These are phyloP conservation scores for Cryptophagus acutangulus DNA, from an alignment of 2,888 invertebrate genomes.

Conservation along the genomic window DNA sequence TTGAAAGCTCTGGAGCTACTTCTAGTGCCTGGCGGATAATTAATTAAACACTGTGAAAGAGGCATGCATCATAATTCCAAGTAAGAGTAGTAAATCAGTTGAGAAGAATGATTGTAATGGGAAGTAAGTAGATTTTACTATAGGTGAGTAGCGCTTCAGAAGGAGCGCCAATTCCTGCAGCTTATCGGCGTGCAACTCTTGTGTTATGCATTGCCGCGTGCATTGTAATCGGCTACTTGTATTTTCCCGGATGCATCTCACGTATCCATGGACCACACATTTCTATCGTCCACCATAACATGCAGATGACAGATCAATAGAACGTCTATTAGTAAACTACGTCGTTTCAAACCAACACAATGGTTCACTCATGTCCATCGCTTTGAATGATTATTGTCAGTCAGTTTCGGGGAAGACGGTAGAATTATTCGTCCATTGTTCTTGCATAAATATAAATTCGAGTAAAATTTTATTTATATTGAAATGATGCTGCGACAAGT, in stretches of 20 bases:
- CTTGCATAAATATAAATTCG: too few relatives aligned
- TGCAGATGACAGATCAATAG: conserved; percentile 28
- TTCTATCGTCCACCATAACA: conserved; percentile 20
- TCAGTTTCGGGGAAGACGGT: conserved; percentile 6
- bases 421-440: neutral
- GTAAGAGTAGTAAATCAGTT: too few relatives aligned
- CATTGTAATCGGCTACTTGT: conserved; percentile 16
- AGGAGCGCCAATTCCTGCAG: conserved; percentile 12
- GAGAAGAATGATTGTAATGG: too few relatives aligned
- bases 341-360: conserved; percentile 18
- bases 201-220: conserved; percentile 11
- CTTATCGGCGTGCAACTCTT: conserved; percentile 15
- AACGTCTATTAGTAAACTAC: conserved; percentile 21
- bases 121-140: too few relatives aligned
- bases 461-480: too few relatives aligned
- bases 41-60: too few relatives aligned
- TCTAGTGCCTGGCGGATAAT: too few relatives aligned
- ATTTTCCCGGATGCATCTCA: conserved; percentile 20
- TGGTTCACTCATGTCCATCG: conserved; percentile 18
- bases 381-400: conserved; percentile 17
- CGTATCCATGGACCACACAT: conserved; percentile 24
- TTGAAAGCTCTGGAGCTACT: too few relatives aligned
- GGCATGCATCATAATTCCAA: too few relatives aligned
- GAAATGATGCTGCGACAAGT: too few relatives aligned
- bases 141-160: too few relatives aligned